Base-by-base conservation (phyloP, 2,888 invertebrate genomes). In the Drosophila kanekoi region DNA sequence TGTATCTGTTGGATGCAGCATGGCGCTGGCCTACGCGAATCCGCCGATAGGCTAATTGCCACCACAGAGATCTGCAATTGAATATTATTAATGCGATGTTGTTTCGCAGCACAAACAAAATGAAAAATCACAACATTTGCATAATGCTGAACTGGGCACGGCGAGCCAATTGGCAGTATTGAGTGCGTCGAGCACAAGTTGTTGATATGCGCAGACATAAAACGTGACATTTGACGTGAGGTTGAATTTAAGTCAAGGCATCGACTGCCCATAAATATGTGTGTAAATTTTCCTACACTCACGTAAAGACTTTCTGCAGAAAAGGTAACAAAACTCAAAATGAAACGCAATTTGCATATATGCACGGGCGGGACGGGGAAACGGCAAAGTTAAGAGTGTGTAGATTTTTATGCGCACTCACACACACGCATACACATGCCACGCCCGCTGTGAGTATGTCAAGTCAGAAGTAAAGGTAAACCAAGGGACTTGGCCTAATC, bases 221-320 rank as follows among this genome's bases (percentile, higher is more conserved):
- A 89, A 87, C 88, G 88, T 86, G 85, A 89, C 89, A 89, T 80
- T 87, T 83, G 81, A 72, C 64, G 75, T 58, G 56, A 68, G 69
- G 63, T 78, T 57, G 72, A 83, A 64, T 68, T 75, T 51, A 53
- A 69, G 73, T 52, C 66, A 67, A 70, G 63, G 61, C 71, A 87
- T 74, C 70, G 79, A 73, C 68, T 72, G 67, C 11, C 72, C 77
- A 65, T 70, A 79, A 72, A 83, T 58, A 45, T 52, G 13, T 53
- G 28, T 35, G 44, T 45, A 16, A n/a, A 38, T 18, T 14, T 41
- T 16, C 8, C 41, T 4, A 14, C 51, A 51, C 14, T n/a, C 37
- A 40, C 18, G 20, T 33, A 51, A 44, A 40, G 41, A 62, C 41
- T 58, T 54, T 59, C 6, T 41, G 51, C 13, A 51, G 52, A 57